A percentile compares a stretch with the other conserved stretches of the same genome.
Conservation (phyloP, 2,797 vertebrate genomes). For the Cichlasoma orientale region DNA sequence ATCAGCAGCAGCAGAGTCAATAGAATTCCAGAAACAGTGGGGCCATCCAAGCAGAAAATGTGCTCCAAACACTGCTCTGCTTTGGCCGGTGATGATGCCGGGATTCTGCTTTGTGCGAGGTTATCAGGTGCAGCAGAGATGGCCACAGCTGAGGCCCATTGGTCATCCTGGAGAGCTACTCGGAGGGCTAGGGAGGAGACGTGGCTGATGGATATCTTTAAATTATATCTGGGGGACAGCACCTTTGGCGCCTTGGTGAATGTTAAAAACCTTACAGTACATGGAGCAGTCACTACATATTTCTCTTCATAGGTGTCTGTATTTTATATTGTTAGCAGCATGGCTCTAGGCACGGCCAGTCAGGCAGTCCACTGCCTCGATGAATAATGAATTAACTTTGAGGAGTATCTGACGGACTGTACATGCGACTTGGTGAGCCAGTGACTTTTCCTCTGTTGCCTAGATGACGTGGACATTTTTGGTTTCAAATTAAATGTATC, state of each 20-base stretch:
- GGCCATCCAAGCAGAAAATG: slow-evolving; percentile 68
- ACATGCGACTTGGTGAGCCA: no score
- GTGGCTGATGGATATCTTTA: slow-evolving; percentile 65
- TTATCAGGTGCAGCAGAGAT: slow-evolving; percentile 65
- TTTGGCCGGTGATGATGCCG: slow-evolving; percentile 16
- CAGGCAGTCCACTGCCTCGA: not conserved
- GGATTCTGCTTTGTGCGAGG: slow-evolving; percentile 51
- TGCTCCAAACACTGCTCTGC: slow-evolving; percentile 43
- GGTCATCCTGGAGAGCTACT: slow-evolving; percentile 50
- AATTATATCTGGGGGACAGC: slow-evolving; percentile 60
- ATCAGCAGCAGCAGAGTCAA: slow-evolving; percentile 54
- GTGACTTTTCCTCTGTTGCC: no score
- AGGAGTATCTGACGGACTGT: not conserved
- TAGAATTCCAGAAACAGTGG: slow-evolving; percentile 69
- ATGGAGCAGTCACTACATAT: not conserved
- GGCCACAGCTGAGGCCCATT: slow-evolving; percentile 34
- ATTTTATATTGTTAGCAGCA: not conserved
- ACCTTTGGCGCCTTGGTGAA: slow-evolving; percentile 30
- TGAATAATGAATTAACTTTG: not conserved
- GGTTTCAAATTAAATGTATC: no score
- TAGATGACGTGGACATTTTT: no score
- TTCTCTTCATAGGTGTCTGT: not conserved
- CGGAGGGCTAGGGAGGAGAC: slow-evolving; percentile 10
- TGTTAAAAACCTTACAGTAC: slow-evolving; percentile 34
- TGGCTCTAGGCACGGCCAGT: not conserved